Conservation (phyloP, 92 coral and sea anemone species). For the Desmophyllum pertusum region DNA sequence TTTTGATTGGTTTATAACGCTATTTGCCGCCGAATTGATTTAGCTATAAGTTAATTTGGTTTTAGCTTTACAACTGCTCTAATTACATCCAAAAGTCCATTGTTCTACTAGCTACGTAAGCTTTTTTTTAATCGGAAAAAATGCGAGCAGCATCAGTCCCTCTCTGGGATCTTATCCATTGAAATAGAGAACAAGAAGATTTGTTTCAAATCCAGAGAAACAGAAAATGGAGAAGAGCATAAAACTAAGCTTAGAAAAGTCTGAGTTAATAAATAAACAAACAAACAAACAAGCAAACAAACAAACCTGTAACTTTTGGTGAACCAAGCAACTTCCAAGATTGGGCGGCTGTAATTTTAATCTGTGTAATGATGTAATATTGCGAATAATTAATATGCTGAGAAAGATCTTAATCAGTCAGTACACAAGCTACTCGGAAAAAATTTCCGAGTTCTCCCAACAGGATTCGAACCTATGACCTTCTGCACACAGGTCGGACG, state of each 20-base stretch:
- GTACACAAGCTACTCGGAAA: not conserved
- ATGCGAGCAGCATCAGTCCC: too few relatives aligned
- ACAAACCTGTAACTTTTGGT: constrained; percentile 93
- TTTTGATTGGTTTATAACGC: not conserved
- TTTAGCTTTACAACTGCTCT: not conserved
- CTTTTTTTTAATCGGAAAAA: not conserved
- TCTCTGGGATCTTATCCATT: not conserved
- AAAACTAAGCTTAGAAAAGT: not conserved
- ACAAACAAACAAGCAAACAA: not conserved
- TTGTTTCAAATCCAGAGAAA: not conserved
- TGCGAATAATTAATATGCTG: not conserved
- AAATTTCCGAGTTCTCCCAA: too few relatives aligned
- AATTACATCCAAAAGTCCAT: not conserved
- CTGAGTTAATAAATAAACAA: too few relatives aligned
- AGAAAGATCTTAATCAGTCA: not conserved
- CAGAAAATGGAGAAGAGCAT: not conserved
- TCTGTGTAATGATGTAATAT: constrained; percentile 33
- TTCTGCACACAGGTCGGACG: too few relatives aligned
- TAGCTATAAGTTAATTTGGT: not conserved
- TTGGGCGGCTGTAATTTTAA: constrained; percentile 86
- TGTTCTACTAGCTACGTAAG: not conserved
- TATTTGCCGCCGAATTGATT: too few relatives aligned
- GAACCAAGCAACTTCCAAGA: constrained; percentile 92
- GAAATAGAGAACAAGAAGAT: not conserved
- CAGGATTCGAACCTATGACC: too few relatives aligned